A percentile compares a stretch with the other conserved stretches of the same genome.
These are phyloP conservation scores for Chaitophorus viminalis DNA, from an alignment of 2,888 invertebrate species.

Conservation along the genomic window DNA sequence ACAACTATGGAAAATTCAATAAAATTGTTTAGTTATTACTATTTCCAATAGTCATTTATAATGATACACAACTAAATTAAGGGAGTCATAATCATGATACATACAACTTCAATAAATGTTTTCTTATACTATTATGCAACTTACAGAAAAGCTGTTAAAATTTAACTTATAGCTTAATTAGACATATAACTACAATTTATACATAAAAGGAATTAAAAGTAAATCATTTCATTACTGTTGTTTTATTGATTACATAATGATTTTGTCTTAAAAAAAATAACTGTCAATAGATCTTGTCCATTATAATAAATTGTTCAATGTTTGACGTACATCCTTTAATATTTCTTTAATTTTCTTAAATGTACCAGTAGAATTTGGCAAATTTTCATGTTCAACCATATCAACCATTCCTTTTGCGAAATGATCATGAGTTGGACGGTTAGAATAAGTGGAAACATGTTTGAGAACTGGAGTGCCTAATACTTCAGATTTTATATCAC, in stretches of 20 bases:
- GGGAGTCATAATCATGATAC: background rate
- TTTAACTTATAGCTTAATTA: background rate
- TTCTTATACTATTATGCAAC: background rate
- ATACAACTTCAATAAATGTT: background rate
- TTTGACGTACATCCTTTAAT: slow-evolving; percentile 48
- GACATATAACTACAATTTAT: slow-evolving; percentile 73
- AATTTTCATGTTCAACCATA: slow-evolving; percentile 51
- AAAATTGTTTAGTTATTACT: background rate
- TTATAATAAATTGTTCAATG: slow-evolving; percentile 32
- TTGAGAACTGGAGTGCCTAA: slow-evolving; percentile 45
- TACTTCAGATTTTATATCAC: slow-evolving; percentile 39
- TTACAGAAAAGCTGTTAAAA: too few species aligned
- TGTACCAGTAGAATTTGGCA: slow-evolving; percentile 46
- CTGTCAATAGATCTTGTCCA: background rate
- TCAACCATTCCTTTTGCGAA: slow-evolving; percentile 57
- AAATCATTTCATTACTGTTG: background rate
- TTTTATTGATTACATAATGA: background rate
- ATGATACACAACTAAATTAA: background rate
- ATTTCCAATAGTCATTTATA: background rate
- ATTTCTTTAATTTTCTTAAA: slow-evolving; percentile 49
- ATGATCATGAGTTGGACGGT: slow-evolving; percentile 16
- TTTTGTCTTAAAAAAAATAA: slow-evolving; percentile 1
- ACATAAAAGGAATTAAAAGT: slow-evolving; percentile 77
- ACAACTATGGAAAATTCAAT: background rate
- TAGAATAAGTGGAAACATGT: slow-evolving; percentile 24